Conservation (phyloP, 2,888 invertebrate species). For the Parascotia fuliginaria region DNA sequence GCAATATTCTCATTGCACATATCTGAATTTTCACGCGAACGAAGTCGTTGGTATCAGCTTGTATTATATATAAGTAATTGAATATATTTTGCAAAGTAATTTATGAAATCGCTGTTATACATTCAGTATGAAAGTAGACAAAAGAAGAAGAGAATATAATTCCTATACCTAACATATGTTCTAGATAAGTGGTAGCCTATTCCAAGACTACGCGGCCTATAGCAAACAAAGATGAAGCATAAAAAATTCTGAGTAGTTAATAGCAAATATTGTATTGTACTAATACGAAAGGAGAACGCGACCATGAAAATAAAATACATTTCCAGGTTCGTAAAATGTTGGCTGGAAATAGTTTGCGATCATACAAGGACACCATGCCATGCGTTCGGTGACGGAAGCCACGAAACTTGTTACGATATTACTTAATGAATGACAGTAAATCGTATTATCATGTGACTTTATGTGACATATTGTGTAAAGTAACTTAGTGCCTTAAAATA, state of each 20-base stretch:
- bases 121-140: no score
- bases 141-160: no score
- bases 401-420: conserved; percentile 62
- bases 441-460: conserved; percentile 72
- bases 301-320: conserved; percentile 36
- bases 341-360: conserved; percentile 52
- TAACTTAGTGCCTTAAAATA: conserved; percentile 37
- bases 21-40: no score
- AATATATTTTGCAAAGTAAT: neutral
- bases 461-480: conserved; percentile 55
- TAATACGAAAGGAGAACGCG: conserved; percentile 40
- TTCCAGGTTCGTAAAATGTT: conserved; percentile 70
- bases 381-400: conserved; percentile 65
- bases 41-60: no score
- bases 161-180: no score
- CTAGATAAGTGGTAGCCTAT: neutral
- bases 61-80: no score
- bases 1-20: no score
- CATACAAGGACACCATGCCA: conserved; percentile 53
- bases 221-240: neutral
- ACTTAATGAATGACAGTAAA: conserved; percentile 58
- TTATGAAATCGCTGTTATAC: no score
- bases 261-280: neutral
- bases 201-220: conserved; percentile 28
- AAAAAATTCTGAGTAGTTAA: neutral